Base-by-base conservation (phyloP, 2,113 vertebrate genomes). In the Dunckerocampus dactyliophorus region DNA sequence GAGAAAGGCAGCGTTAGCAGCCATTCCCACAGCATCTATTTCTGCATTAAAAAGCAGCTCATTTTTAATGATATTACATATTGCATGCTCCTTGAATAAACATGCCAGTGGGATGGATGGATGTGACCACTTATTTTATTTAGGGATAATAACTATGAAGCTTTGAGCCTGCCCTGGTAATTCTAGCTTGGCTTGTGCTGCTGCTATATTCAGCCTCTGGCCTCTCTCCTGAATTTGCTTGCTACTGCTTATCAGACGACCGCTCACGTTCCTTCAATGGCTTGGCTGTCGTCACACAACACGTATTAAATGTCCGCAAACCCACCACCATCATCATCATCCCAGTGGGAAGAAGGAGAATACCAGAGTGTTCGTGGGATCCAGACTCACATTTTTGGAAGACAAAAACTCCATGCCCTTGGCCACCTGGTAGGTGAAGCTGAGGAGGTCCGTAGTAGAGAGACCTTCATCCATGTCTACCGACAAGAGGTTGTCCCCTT, bases 391-490 rank as follows among this genome's bases (percentile, higher is more conserved):
- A 48, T 99, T 99, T 89, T 99, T 99, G 62, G 95, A 98, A 57
- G 96, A 93, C 77, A 99, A 83, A 77, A 99, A 99, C 71, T 98
- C 97, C 96, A 99, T 99, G 71, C 97, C 97, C 67, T 93, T 87
- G 51, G 96, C 94, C 83, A 99, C 97, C 80, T 99, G 97, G 78
- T 96, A 99, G 50, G 95, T 98, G 67, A 99, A 98, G 72, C 96
- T 99, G 58, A 99, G 87, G 76, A 99, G 91, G 85, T 99, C 97
- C 75, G 94, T 82, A 37, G 97, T 88, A 62, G 88, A 93, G 56
- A 99, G 93, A 47, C 94, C 93, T 46, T 97, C 95, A 0, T 87
- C 91, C 69, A 75, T 82, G 54, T 94, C 92, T 22, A 96, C 94
- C 0, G 93, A 94, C 67, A 98, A 90, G 52, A 97, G 91, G 74